Conservation (phyloP, 1,140 invertebrate genomes). For the Babylonia areolata region DNA sequence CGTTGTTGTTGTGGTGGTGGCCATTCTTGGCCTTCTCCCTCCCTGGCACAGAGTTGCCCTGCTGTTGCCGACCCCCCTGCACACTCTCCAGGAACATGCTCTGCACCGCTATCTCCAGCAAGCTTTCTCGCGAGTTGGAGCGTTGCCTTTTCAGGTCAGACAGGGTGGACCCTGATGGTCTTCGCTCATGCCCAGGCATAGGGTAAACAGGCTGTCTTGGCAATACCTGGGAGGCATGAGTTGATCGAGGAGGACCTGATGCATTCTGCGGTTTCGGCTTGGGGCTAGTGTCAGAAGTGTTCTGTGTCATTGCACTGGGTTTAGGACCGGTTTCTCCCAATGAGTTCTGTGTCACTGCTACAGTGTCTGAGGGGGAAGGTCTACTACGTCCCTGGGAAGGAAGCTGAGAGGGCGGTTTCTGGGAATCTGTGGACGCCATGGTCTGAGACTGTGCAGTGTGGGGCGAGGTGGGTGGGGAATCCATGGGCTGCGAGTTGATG, state of each 20-base stretch:
- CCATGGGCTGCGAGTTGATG: background rate
- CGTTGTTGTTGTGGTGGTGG: constrained; percentile 54
- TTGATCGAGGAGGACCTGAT: background rate
- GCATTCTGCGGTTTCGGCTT: background rate
- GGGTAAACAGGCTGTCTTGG: background rate
- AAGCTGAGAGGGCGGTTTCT: background rate
- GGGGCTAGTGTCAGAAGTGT: background rate
- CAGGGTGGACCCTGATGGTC: constrained; percentile 39
- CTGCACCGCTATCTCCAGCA: constrained; percentile 57
- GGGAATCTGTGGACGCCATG: background rate
- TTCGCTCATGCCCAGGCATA: background rate
- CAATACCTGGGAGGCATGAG: background rate
- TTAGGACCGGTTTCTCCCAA: background rate
- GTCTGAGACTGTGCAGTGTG: background rate
- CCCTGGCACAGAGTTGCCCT: background rate
- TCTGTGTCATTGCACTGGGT: background rate
- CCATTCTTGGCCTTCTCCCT: constrained; percentile 52
- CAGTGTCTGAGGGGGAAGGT: background rate
- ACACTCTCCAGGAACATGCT: constrained; percentile 63
- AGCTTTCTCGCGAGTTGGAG: constrained; percentile 46
- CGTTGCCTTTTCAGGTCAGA: constrained; percentile 58
- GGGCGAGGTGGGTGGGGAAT: background rate
- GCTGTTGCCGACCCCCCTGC: constrained; percentile 16
- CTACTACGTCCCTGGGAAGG: background rate
- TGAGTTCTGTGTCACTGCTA: background rate